phyloP scores from a whole-genome alignment of 2,888 invertebrate species.

The Zygothrica quintamaculata region DNA sequence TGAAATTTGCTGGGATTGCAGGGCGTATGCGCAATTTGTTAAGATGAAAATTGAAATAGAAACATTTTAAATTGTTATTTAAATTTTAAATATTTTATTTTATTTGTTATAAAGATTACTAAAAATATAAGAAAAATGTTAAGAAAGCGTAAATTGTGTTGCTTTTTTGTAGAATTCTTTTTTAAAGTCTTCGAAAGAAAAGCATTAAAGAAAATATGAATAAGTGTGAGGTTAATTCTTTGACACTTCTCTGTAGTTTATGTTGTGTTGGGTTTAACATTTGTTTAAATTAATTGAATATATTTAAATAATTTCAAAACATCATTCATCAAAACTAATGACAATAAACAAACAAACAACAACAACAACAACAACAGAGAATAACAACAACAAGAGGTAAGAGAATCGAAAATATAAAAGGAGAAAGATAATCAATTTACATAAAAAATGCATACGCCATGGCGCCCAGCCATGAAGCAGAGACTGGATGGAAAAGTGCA shows the following conservation, averaged over 20 bases:
- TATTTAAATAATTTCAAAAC: constrained; percentile 73
- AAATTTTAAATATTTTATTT: no score
- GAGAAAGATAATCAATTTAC: constrained; percentile 67
- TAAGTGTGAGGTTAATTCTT: not conserved
- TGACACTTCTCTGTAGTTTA: constrained; percentile 35
- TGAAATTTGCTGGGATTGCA: no score
- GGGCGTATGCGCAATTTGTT: no score
- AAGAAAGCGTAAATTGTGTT: no score
- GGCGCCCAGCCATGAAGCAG: constrained; percentile 59
- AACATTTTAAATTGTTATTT: no score
- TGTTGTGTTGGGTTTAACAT: constrained; percentile 36
- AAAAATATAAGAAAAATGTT: no score
- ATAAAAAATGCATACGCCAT: constrained; percentile 76
- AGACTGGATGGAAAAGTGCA: constrained; percentile 20
- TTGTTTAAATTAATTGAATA: constrained; percentile 70
- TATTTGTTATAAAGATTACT: no score
- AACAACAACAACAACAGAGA: constrained; percentile 11
- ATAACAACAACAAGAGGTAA: constrained; percentile 12
- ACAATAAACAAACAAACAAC: constrained; percentile 37
- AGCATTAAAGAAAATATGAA: not conserved
- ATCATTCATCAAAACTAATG: constrained; percentile 73
- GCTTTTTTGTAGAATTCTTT: no score
- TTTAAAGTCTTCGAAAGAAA: not conserved
- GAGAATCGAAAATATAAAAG: constrained; percentile 1
- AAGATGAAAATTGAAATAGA: no score